A percentile compares a stretch with the other conserved stretches of the same genome.
Conservation (phyloP, 2,888 invertebrate species). For the Lepas anatifera region DNA sequence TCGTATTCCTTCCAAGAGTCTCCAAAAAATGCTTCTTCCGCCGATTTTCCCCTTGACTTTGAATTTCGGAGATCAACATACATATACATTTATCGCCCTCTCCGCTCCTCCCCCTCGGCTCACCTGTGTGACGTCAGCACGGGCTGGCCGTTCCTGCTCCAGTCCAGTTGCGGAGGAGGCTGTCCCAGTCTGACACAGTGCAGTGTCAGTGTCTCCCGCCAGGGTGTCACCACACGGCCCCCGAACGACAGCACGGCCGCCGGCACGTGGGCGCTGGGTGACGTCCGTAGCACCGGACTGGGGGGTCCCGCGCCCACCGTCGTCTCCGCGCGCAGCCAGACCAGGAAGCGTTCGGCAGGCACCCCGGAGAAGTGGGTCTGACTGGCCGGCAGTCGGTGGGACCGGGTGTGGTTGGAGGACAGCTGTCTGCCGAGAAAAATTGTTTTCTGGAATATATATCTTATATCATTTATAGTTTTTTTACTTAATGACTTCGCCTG, state of each 20-base stretch:
- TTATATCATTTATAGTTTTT: too few relatives aligned
- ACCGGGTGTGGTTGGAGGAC: background rate
- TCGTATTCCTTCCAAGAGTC: too few relatives aligned
- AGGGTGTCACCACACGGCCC: constrained; percentile 49
- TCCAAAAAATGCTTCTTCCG: too few relatives aligned
- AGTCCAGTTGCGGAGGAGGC: constrained; percentile 18
- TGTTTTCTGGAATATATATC: too few relatives aligned
- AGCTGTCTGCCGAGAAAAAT: background rate
- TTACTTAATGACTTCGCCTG: too few relatives aligned
- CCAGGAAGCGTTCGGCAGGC: constrained; percentile 20
- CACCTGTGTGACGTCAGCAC: background rate
- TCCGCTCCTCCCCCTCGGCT: constrained; percentile 32
- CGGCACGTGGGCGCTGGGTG: constrained; percentile 36
- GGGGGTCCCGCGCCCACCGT: constrained; percentile 22
- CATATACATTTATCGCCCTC: too few relatives aligned
- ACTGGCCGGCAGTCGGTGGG: background rate
- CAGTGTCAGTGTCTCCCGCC: constrained; percentile 36
- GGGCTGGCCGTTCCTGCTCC: constrained; percentile 20
- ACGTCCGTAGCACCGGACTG: constrained; percentile 14
- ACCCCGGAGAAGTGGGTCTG: constrained; percentile 17
- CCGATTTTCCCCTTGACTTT: too few relatives aligned
- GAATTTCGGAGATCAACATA: too few relatives aligned
- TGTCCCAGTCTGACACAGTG: constrained; percentile 22
- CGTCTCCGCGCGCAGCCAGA: constrained; percentile 21
- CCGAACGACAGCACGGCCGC: constrained; percentile 60